Evolutionary conservation across 2,113 vertebrate genomes (phyloP).

Genomic region (Oreochromis tanganicae): DNA sequence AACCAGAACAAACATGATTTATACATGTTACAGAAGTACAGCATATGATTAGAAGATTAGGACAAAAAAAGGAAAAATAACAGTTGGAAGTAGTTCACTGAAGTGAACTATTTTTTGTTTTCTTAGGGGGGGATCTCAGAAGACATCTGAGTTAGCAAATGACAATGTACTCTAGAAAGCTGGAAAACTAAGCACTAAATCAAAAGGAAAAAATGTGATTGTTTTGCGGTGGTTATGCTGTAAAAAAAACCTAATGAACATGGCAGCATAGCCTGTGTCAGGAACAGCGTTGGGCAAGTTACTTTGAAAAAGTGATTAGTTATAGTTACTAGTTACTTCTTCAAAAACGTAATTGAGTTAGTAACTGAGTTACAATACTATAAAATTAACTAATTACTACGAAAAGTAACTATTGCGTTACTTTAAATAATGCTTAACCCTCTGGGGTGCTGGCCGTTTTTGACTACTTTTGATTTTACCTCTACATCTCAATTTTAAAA

Average conservation of each 20-base stretch:
- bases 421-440: neutral
- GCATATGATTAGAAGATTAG: neutral
- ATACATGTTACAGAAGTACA: neutral
- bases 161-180: too few species aligned
- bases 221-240: neutral
- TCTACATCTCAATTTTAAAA: neutral
- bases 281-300: neutral
- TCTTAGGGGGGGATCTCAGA: too few species aligned
- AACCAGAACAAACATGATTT: neutral
- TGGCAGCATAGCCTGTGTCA: neutral
- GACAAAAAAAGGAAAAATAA: neutral
- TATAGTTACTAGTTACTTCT: neutral
- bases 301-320: neutral
- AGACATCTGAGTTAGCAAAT: too few species aligned
- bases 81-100: neutral
- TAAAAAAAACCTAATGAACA: neutral
- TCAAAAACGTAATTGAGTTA: neutral
- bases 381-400: neutral
- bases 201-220: accelerated
- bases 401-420: neutral
- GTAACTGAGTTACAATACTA: neutral
- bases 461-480: neutral
- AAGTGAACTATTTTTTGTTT: too few species aligned
- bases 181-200: neutral
- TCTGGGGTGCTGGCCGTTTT: neutral